Base-by-base conservation (phyloP, 2,888 invertebrate species). In the Antheraea yamamai region DNA sequence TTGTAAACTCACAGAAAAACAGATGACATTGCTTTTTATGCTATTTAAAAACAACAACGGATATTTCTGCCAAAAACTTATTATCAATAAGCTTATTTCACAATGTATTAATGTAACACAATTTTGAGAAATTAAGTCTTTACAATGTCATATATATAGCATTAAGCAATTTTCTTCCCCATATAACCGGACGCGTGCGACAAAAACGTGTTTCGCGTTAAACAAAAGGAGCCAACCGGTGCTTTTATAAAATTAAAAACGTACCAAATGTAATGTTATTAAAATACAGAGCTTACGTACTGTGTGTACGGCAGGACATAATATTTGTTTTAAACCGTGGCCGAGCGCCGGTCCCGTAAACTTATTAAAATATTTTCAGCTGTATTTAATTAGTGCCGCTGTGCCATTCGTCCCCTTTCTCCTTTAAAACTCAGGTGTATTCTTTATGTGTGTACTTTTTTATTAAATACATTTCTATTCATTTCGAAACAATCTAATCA, bases 341-440 rank as follows among this genome's bases (percentile, higher is more conserved):
- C 85, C 86, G 82, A 80, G 82, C 82, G 82, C 83, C 81, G 85
- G 88, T 87, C 89, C 89, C 93, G 86, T 94, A 94, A 94, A 94
- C 92, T 94, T 94, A 93, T 94, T 95, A 94, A 94, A 95, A 95
- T 95, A 94, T 92, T 91, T 91, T 91, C 89, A 89, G 89, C 88
- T 89, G 90, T 93, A 93, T 95, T 93, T 94, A 93, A 93, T 94
- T 94, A 94, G 91, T 87, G 87, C 85, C 87, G 85, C 88, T 88
- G 88, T 89, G 86, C 91, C 91, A 91, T 92, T 91, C 91, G 92
- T 91, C 89, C 89, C 87, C 82, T 73, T 77, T 81, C 84, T 85
- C 83, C 89, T 82, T 85, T 85, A 80, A 23, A 84, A 85, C 90
- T 86, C 91, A 91, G 90, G 91, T 92, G 92, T 88, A 84, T 84